phyloP scores from a whole-genome alignment of 2,888 invertebrate genomes.

The Drosophila nigritarsus region DNA sequence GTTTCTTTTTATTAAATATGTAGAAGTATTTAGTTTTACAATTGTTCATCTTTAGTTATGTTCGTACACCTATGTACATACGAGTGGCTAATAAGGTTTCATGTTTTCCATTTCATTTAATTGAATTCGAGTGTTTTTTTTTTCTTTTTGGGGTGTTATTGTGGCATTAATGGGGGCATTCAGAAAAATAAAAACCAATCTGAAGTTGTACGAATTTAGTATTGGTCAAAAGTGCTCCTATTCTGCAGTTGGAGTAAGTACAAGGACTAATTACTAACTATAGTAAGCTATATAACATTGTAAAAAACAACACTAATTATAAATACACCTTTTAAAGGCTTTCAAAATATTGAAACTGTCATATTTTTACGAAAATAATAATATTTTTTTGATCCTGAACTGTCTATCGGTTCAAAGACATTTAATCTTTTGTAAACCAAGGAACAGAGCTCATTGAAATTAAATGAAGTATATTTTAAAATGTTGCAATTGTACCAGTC shows the following conservation, averaged over 20 bases:
- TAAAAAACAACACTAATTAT: not conserved
- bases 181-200: constrained; percentile 38
- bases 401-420: not conserved
- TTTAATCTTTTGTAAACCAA: not conserved
- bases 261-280: constrained; percentile 23
- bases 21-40: constrained; percentile 79
- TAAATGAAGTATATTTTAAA: not conserved
- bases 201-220: constrained; percentile 33
- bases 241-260: constrained; percentile 23
- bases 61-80: constrained; percentile 74
- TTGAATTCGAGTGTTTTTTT: constrained; percentile 58
- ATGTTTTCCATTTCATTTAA: constrained; percentile 51
- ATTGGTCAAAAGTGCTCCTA: constrained; percentile 63
- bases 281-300: constrained; percentile 11
- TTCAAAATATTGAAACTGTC: not conserved
- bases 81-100: constrained; percentile 64
- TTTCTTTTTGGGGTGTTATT: constrained; percentile 28
- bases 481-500: constrained; percentile 19
- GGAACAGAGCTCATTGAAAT: constrained; percentile 15
- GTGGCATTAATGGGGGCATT: constrained; percentile 66
- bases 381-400: not conserved
- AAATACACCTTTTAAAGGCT: not conserved
- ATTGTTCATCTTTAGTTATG: constrained; percentile 75
- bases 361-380: not conserved
- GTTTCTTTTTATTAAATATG: constrained; percentile 78